Evolutionary conservation across 1,140 invertebrate genomes (phyloP), one percentile per base, ranked within the genome.

Genomic region (Xylocopa sonorina): DNA sequence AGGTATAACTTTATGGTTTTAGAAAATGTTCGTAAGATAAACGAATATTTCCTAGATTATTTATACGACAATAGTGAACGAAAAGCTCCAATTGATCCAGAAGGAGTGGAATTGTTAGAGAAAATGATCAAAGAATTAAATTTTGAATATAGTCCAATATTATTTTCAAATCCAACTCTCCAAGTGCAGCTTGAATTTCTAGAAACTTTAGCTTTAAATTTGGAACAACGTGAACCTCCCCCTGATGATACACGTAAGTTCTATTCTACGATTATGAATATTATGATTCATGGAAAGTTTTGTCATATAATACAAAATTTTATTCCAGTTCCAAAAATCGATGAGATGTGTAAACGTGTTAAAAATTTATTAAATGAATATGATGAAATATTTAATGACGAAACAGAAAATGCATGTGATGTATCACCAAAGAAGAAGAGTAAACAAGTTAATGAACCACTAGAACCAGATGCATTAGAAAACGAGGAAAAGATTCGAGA

Each of bases 151-250:
- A 27, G 81, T 41, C 66, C 78, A 12, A 29, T 21, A 21, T 7
- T 66, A 3, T 84, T 85, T 58, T 34, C 51, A 12, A 87, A 88
- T 88, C 88, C 88, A 5, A 83, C 78, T 34, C 48, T 85, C 18
- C n/a, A 72, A 34, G 43, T 46, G 46, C 58, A 84, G 67, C 21
- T 81, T 29, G 46, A 57, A 55, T 81, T 74, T 32, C 27, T 90
- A 3, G 80, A 89, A 64, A 75, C 71, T 10, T 60, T 89, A 34
- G 87, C 87, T 60, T 67, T 90, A 38, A 80, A 88, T 21, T 64
- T 71, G 9, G 51, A 88, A 24, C 18, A 66, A 5, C 18, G 3
- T 0, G 27, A 34, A 9, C 41, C 48, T 0, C 72, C 68, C 2
- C 1, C 18, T 5, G 78, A 87, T 67, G 12, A 32, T 0, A 86